Evolutionary conservation across 1,140 invertebrate genomes (phyloP).

Genomic region (Metaphire vulgaris): DNA sequence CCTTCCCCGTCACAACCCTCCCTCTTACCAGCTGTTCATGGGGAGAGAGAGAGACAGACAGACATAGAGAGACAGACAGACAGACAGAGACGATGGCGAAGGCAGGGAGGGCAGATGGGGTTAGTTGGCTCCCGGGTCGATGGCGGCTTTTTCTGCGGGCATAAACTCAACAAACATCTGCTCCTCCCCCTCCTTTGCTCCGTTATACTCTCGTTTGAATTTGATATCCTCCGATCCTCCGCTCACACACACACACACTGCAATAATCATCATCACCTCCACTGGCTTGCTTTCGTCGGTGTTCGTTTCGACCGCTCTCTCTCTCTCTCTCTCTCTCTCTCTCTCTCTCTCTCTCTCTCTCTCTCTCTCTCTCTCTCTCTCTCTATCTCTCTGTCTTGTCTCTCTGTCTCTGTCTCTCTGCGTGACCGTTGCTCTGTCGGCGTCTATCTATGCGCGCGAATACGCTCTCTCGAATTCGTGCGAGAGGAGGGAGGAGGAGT

Average conservation of each 20-base stretch:
- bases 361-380: conserved; percentile 1
- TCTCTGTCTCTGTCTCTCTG: background rate
- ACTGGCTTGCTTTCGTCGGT: no score
- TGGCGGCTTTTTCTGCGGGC: no score
- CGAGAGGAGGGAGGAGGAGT: background rate
- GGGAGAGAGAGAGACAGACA: background rate
- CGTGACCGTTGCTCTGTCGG: background rate
- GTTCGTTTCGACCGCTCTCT: no score
- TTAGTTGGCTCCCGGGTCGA: no score
- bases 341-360: conserved; percentile 1
- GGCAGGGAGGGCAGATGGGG: background rate
- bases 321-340: background rate
- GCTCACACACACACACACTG: no score
- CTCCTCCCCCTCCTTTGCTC: no score
- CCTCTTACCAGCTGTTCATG: no score
- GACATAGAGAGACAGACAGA: background rate
- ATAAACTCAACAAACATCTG: no score
- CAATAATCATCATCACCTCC: no score
- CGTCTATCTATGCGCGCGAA: background rate
- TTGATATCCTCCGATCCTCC: no score
- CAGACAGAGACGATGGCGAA: background rate
- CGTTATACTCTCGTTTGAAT: no score
- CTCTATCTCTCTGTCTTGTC: background rate
- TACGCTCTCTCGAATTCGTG: background rate
- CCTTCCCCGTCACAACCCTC: no score